These are phyloP conservation scores for Leiothrix lutea DNA, from an alignment of 2,113 vertebrate species.

Conservation along the genomic window DNA sequence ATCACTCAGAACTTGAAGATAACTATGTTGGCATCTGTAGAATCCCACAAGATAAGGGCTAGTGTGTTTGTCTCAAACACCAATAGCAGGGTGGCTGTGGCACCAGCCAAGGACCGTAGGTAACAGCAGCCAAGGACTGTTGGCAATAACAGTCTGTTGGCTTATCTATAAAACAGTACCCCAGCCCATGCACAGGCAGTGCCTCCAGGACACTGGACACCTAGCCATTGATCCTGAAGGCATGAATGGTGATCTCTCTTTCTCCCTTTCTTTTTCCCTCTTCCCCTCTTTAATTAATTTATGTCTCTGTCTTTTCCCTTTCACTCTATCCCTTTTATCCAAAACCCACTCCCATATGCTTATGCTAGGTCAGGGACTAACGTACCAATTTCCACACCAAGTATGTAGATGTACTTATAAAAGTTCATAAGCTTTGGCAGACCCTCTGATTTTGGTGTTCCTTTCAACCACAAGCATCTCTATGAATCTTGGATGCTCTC, in stretches of 20 bases:
- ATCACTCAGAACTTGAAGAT: neutral
- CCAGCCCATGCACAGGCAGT: fast-evolving
- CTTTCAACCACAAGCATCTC: neutral
- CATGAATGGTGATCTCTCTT: neutral
- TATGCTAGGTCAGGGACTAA: neutral
- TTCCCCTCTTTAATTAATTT: neutral
- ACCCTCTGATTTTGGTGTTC: neutral
- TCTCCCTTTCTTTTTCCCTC: neutral
- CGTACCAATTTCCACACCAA: neutral
- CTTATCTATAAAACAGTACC: neutral
- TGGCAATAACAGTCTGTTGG: neutral
- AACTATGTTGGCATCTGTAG: neutral
- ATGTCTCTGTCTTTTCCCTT: neutral
- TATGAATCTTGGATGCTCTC: neutral
- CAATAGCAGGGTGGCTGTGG: neutral
- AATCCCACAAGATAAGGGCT: neutral
- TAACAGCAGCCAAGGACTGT: neutral
- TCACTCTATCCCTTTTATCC: neutral
- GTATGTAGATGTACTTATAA: neutral
- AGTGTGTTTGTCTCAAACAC: neutral
- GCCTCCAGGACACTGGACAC: neutral
- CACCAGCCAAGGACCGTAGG: neutral
- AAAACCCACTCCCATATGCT: neutral
- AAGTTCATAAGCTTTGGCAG: neutral
- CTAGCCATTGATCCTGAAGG: neutral